Conservation (phyloP, 2,113 vertebrate species). For the Pluvialis apricaria region DNA sequence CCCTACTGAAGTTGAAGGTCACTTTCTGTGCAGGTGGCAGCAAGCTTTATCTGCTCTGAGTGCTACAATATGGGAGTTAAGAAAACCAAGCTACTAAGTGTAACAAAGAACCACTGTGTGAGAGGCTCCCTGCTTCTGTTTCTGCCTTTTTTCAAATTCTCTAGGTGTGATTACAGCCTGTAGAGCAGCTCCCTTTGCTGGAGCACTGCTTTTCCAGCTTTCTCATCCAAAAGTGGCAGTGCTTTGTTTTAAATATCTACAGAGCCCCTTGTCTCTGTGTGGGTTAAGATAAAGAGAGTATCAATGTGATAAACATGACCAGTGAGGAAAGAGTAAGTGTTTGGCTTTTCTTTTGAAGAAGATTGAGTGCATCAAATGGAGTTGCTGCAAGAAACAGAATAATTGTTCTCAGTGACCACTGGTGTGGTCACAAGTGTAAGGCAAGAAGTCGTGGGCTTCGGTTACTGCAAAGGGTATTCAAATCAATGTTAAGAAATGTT, state of each 20-base stretch:
- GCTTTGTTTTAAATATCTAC: not conserved
- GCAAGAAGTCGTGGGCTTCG: not conserved
- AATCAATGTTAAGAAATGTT: too few species aligned
- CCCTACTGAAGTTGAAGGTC: not conserved
- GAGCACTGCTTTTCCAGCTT: not conserved
- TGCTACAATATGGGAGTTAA: not conserved
- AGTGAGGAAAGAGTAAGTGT: not conserved
- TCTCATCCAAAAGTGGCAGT: not conserved
- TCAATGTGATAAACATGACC: not conserved
- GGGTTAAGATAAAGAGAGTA: not conserved
- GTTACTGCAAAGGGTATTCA: not conserved
- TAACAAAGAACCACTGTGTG: not conserved
- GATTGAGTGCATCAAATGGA: not conserved
- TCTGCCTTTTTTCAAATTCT: not conserved
- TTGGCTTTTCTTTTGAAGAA: not conserved
- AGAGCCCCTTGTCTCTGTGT: not conserved
- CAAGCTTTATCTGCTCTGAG: conserved; percentile 1
- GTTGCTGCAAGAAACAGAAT: not conserved
- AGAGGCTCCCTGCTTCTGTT: not conserved
- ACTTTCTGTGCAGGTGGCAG: not conserved
- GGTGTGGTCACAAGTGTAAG: not conserved
- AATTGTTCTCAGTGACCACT: not conserved
- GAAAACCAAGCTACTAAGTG: not conserved
- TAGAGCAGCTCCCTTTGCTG: not conserved
- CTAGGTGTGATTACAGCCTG: not conserved